Percentiles rank a stretch among this genome's conserved stretches.
phyloP scores from a whole-genome alignment of 30 jellyfish, hydroid and myxozoan species.

The Hydractinia echinata region DNA sequence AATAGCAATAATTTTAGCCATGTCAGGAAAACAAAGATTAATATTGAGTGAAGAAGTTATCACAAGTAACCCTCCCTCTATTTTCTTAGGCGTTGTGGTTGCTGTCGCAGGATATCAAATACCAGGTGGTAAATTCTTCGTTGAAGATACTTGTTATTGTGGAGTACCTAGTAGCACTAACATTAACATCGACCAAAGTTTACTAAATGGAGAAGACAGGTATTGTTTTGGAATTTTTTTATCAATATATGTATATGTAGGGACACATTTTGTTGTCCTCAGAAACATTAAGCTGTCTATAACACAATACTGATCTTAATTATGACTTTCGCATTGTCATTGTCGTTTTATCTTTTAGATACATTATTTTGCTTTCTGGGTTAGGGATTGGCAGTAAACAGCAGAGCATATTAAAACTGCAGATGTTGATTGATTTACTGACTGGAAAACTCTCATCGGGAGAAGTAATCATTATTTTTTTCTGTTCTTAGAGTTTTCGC shows the following conservation, averaged over 20 bases:
- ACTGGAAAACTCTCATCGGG: slow-evolving; percentile 76
- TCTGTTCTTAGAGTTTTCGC: too few species aligned
- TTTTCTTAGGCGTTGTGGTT: slow-evolving; percentile 58
- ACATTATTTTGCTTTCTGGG: slow-evolving; percentile 75
- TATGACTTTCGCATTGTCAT: too few species aligned
- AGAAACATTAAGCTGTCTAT: too few species aligned
- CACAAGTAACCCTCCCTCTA: not conserved
- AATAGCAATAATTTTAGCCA: too few species aligned
- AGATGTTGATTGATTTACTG: slow-evolving; percentile 68
- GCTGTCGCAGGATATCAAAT: slow-evolving; percentile 73
- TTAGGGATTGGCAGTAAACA: slow-evolving; percentile 69
- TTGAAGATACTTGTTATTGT: slow-evolving; percentile 73
- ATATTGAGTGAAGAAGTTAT: too few species aligned
- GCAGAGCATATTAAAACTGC: slow-evolving; percentile 47
- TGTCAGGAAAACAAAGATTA: too few species aligned
- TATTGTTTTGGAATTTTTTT: not conserved
- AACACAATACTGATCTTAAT: too few species aligned
- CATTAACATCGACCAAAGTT: slow-evolving; percentile 61
- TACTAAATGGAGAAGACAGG: slow-evolving; percentile 75
- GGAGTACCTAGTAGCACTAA: slow-evolving; percentile 64
- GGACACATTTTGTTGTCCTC: too few species aligned
- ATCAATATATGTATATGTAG: too few species aligned
- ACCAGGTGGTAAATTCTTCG: slow-evolving; percentile 75
- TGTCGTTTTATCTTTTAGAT: slow-evolving; percentile 24
- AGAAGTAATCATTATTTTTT: too few species aligned